Evolutionary conservation across 2,888 invertebrate genomes (phyloP).

Genomic region (Ceriagrion tenellum): DNA sequence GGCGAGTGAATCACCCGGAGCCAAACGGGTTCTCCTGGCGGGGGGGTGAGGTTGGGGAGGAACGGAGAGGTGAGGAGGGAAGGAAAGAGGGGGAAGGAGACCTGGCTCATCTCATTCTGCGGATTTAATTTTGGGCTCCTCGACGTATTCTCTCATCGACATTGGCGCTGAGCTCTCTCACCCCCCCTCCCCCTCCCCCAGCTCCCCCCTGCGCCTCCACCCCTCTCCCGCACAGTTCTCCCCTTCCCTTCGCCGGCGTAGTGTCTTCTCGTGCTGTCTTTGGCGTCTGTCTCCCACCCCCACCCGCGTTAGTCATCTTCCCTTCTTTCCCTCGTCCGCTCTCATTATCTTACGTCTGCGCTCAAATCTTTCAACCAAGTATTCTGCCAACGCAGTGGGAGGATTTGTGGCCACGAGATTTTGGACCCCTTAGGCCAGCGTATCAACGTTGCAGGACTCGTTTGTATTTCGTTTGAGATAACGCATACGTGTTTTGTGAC

Average conservation of each 20-base stretch:
- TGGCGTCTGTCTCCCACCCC: not conserved
- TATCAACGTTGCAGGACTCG: no score
- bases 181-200: not conserved
- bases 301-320: not conserved
- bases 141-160: conserved; percentile 11
- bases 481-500: no score
- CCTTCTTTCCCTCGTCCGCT: not conserved
- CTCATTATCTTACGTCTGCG: not conserved
- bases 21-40: conserved; percentile 21
- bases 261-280: not conserved
- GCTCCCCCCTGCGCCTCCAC: no score
- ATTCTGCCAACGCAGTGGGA: no score
- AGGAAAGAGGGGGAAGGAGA: not conserved
- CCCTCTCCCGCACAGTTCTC: no score
- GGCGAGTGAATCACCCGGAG: not conserved
- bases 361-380: no score
- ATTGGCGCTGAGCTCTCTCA: conserved; percentile 13
- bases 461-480: no score
- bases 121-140: conserved; percentile 59
- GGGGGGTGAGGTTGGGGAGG: not conserved
- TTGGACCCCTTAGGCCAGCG: no score
- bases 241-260: not conserved
- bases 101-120: conserved; percentile 57
- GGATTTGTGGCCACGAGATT: no score
- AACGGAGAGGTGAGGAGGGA: not conserved